A percentile compares a stretch with the other conserved stretches of the same genome.
Conservation (phyloP, 2,888 invertebrate species). For the Dioctria linearis region DNA sequence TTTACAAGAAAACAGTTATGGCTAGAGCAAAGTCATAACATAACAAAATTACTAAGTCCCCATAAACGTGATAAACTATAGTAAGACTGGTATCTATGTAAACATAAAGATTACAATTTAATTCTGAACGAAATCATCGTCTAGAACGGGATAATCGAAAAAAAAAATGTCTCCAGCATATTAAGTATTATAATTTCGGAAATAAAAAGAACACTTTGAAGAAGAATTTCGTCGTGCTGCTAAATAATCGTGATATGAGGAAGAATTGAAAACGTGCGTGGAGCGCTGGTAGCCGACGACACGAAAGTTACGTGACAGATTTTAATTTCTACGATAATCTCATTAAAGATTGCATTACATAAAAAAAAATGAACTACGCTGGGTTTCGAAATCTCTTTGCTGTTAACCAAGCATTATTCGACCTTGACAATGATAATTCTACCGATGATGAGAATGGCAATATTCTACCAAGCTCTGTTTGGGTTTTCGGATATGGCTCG, state of each 20-base stretch:
- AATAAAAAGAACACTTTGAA: too few species aligned
- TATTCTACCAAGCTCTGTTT: slow-evolving; percentile 72
- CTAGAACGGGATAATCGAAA: too few species aligned
- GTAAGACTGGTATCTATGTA: not conserved
- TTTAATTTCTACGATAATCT: not conserved
- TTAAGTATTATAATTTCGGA: too few species aligned
- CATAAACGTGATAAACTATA: not conserved
- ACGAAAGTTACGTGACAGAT: not conserved
- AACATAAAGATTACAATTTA: too few species aligned
- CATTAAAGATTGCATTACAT: not conserved
- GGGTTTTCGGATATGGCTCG: slow-evolving; percentile 97
- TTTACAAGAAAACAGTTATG: not conserved
- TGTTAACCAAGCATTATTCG: slow-evolving; percentile 1
- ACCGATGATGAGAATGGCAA: slow-evolving; percentile 52
- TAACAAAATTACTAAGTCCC: too few species aligned
- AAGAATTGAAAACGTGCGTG: not conserved
- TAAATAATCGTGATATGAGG: not conserved
- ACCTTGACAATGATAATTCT: slow-evolving; percentile 21
- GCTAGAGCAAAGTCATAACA: not conserved
- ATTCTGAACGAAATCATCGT: too few species aligned
- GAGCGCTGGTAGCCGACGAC: not conserved
- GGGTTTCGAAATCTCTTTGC: slow-evolving; percentile 39
- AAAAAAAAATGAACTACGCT: slow-evolving; percentile 29
- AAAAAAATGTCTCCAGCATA: too few species aligned
- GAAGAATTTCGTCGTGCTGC: too few species aligned